phyloP scores from a whole-genome alignment of 2,888 invertebrate genomes.

The Diarsia rubi region DNA sequence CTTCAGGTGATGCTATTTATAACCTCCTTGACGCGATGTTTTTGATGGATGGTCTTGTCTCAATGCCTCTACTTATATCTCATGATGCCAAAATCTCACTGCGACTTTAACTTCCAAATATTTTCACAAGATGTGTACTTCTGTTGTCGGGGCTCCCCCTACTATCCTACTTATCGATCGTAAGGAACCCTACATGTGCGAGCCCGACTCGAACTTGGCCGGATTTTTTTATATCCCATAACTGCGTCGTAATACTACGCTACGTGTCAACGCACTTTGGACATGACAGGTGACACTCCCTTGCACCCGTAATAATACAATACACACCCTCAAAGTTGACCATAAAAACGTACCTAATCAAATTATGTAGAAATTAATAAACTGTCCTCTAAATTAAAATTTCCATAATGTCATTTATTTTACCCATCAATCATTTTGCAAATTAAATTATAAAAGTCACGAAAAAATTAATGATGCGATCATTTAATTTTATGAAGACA shows the following conservation, averaged over 20 bases:
- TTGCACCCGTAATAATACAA: not conserved
- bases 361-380: conserved; percentile 25
- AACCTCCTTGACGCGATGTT: not conserved
- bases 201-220: too few relatives aligned
- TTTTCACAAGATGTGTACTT: too few relatives aligned
- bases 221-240: not conserved
- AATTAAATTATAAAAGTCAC: conserved; percentile 34
- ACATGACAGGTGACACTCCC: conserved; percentile 49
- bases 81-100: too few relatives aligned
- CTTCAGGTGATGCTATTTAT: not conserved
- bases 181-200: too few relatives aligned
- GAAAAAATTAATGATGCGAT: conserved; percentile 12
- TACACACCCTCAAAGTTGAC: conserved; percentile 37
- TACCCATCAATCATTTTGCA: conserved; percentile 4
- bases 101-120: not conserved
- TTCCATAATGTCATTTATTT: conserved; percentile 16
- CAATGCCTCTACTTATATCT: not conserved
- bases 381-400: conserved; percentile 29
- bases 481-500: not conserved
- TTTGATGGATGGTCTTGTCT: not conserved
- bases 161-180: too few relatives aligned
- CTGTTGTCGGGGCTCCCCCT: too few relatives aligned
- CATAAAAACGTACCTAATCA: conserved; percentile 35
- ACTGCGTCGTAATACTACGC: not conserved
- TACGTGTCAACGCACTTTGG: conserved; percentile 40